Evolutionary conservation across 2,888 invertebrate genomes (phyloP).

Genomic region (Isoperla grammatica): DNA sequence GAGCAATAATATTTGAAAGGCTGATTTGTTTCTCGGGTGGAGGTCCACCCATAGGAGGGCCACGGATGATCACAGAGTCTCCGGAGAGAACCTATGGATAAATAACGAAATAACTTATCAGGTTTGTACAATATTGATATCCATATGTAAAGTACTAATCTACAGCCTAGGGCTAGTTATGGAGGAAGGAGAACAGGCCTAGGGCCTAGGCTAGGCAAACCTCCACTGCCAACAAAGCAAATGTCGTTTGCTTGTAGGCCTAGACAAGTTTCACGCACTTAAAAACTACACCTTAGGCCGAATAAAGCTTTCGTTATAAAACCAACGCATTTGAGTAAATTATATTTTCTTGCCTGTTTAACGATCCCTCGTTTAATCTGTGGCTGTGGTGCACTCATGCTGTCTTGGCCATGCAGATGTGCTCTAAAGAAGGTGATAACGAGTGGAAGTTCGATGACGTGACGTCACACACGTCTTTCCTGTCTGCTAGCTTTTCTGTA

Average conservation of each 20-base stretch:
- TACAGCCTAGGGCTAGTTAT: background rate
- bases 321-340: background rate
- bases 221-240: conserved; percentile 25
- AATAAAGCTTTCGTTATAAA: background rate
- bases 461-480: conserved; percentile 20
- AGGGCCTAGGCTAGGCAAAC: conserved; percentile 1
- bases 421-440: conserved; percentile 27
- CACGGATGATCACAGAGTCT: conserved; percentile 89
- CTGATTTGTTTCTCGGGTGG: conserved; percentile 90
- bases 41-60: conserved; percentile 72
- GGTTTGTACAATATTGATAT: conserved; percentile 1
- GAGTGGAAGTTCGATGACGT: conserved; percentile 29
- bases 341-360: conserved; percentile 49
- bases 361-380: conserved; percentile 52
- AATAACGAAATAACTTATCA: conserved; percentile 25
- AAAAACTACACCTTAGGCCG: background rate
- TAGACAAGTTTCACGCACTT: background rate
- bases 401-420: conserved; percentile 33
- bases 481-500: conserved; percentile 15
- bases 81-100: conserved; percentile 83
- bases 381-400: conserved; percentile 43
- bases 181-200: background rate
- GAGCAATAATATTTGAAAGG: conserved; percentile 86
- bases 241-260: conserved; percentile 9
- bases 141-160: conserved; percentile 23